A percentile compares a stretch with the other conserved stretches of the same genome.
phyloP scores from a whole-genome alignment of 2,113 vertebrate species.

The rat (Rattus norvegicus) region GRCr8 NC_086023.1:128046001-128046500 shows the following conservation, averaged over 20 bases:
- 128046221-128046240: not conserved
- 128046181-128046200: not conserved
- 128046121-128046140: not conserved
- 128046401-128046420: not conserved
- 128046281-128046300: not conserved
- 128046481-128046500: not conserved
- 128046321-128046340: not conserved
- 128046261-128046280: not conserved
- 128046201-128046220: not conserved
- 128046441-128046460: not conserved
- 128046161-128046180: not conserved
- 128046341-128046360: not conserved
- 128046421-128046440: not conserved
- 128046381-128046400: not conserved
- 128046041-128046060: slow-evolving; percentile 32
- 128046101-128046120: not conserved
- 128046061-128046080: not conserved
- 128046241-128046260: not conserved
- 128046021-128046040: not conserved
- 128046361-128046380: not conserved
- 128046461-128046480: not conserved
- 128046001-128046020: not conserved
- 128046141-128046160: not conserved
- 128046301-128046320: not conserved
- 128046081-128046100: not conserved